Conservation (phyloP, 2,797 vertebrate species). For the Hybognathus amarus region DNA sequence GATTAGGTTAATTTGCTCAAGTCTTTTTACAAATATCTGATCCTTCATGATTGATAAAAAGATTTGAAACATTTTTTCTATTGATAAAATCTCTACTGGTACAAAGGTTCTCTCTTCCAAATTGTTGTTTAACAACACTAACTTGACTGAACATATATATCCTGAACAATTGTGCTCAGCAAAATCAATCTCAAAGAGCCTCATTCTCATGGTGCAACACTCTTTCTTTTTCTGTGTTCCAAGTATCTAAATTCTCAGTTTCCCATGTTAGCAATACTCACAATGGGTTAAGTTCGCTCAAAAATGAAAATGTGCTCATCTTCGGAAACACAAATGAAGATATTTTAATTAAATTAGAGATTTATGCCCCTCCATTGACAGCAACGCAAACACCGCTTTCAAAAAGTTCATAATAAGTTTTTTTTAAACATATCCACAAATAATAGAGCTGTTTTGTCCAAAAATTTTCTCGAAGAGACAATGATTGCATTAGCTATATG, state of each 20-base stretch:
- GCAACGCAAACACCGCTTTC: too few relatives aligned
- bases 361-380: too few relatives aligned
- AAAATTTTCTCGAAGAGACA: too few relatives aligned
- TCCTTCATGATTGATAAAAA: background rate
- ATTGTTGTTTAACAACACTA: background rate
- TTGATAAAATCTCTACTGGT: background rate
- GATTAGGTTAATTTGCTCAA: background rate
- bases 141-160: background rate
- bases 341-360: too few relatives aligned
- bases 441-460: too few relatives aligned
- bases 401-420: too few relatives aligned
- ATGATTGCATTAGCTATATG: too few relatives aligned
- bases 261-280: conserved; percentile 18
- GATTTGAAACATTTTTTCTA: background rate
- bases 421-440: too few relatives aligned
- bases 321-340: too few relatives aligned
- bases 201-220: conserved; percentile 10
- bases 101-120: background rate
- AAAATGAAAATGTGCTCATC: too few relatives aligned
- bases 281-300: background rate
- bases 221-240: background rate
- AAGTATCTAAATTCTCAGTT: background rate
- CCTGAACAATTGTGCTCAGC: background rate
- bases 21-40: conserved; percentile 45
- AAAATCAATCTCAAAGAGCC: background rate